Evolutionary conservation across 2,113 vertebrate species (phyloP), one percentile per base, ranked within the genome.

Genomic region (Pelodiscus sinensis): DNA sequence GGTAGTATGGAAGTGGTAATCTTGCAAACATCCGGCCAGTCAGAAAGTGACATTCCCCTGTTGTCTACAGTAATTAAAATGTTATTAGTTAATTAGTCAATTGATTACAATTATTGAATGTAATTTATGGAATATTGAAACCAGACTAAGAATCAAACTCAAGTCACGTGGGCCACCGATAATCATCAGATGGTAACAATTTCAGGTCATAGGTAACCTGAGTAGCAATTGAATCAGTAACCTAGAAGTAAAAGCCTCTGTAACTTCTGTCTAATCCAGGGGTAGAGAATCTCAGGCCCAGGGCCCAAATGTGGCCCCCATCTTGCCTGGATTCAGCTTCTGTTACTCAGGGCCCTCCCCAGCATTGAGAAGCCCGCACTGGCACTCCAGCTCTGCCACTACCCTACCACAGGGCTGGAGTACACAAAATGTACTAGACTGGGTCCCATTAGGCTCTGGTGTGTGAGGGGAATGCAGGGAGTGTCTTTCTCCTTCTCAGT

Each of bases 21-120:
- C 75, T 88, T 81, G 31, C 44, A 19, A 88, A 65, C 58, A 50
- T 65, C 84, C 22, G 9, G 52, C 68, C n/a, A 50, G 35, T 82
- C 62, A 75, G 82, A 86, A 92, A 27, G 31, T 58, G 88, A 79
- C 55, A 79, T 79, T 94, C 54, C 55, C 18, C 12, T 73, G 81
- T 58, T 68, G 60, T 79, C 54, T 84, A 90, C 54, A 31, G 1
- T 90, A 84, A 88, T 90, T 73, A 92, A 94, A 92, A 86, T 73
- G 11, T 11, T 81, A 35, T 60, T 84, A 79, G 79, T 86, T 88
- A 78, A 54, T 73, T 31, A 81, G 35, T 84, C 50, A 79, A 54
- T 29, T 84, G 27, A 19, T 82, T 85, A 73, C 73, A 79, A 57
- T 57, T 3, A 75, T 31, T n/a, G 86, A 81, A 54, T 16, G 15